Base-by-base conservation (phyloP, 2,797 vertebrate species). In the Danio kyathit region DNA sequence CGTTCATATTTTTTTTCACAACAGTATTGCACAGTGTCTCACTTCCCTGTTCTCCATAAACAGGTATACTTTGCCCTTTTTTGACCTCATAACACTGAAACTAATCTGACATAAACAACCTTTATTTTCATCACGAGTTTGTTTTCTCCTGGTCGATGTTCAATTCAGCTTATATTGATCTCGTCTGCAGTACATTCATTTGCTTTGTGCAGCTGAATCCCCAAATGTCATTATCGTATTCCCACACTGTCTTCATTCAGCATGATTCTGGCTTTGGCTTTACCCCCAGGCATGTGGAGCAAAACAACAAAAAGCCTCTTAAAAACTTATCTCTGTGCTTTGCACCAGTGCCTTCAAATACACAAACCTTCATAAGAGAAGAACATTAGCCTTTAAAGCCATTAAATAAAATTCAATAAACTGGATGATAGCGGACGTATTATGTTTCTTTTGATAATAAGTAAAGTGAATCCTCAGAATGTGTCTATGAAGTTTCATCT, bases 201-300 rank as follows among this genome's bases (percentile, higher is more conserved):
- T 70, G 76, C 65, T 59, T 78, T 69, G 65, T 48, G 65, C 54
- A 38, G n/a, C 51, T 56, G 61, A 77, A 77, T 67, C 75, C 65
- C 8, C 43, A 70, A 60, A 78, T 69, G 65, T 59, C 65, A 70
- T 69, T 60, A 40, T 1, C 10, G 16, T 60, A 60, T 49, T 60
- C 51, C 52, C 76, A 78, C 14, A 49, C 51, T 49, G 41, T 69
- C 43, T 44, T 57, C 41, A 67, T 13, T 56, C 29, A 1, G 19
- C 2, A n/a, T 5, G 16, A 61, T 49, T 14, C 19, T 60, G 13
- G 41, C 63, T 48, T 78, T 57, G 52, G 21, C 13, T 60, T 70
- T 59, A 51, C 54, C 65, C 70, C 5, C 38, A 61, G 21, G 29
- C 77, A 70, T 19, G 21, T 48, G 14, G 21, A 29, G 12, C 57